Evolutionary conservation across 2,888 invertebrate species (phyloP).

Genomic region (Temnothorax unifasciatus): DNA sequence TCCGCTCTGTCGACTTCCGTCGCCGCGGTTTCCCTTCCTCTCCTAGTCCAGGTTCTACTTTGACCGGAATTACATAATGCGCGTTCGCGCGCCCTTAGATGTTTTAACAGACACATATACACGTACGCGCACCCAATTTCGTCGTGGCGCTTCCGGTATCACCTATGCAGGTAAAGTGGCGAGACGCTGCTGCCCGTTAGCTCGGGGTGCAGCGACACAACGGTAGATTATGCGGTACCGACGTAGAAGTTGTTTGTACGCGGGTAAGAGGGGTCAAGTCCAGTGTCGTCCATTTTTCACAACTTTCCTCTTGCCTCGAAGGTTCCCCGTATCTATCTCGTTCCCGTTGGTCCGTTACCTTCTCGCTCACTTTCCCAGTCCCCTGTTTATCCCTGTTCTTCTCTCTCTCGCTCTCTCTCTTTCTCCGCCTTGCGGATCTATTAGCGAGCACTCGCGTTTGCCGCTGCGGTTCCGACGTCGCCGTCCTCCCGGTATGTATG

Average conservation of each 20-base stretch:
- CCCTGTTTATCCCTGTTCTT: neutral
- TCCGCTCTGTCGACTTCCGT: conserved; percentile 47
- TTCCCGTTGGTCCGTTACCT: conserved; percentile 4
- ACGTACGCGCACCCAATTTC: conserved; percentile 28
- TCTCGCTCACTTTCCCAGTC: conserved; percentile 1
- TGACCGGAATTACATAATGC: conserved; percentile 34
- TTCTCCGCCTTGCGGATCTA: conserved; percentile 37
- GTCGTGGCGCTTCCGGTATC: conserved; percentile 13
- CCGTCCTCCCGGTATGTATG: conserved; percentile 45
- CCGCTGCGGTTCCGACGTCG: conserved; percentile 19
- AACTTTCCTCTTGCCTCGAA: conserved; percentile 59
- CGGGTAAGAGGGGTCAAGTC: conserved; percentile 68
- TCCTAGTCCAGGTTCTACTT: conserved; percentile 35
- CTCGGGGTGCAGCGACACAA: conserved; percentile 32
- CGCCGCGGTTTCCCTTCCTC: conserved; percentile 33
- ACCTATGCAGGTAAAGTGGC: conserved; percentile 56
- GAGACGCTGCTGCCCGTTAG: conserved; percentile 35
- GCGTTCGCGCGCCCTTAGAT: conserved; percentile 7
- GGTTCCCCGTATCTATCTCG: conserved; percentile 35
- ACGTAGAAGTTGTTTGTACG: conserved; percentile 70
- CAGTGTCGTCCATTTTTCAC: conserved; percentile 71
- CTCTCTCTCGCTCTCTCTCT: conserved; percentile 6
- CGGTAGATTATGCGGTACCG: conserved; percentile 67
- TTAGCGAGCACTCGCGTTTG: conserved; percentile 48
- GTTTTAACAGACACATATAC: conserved; percentile 16